Percentiles rank a stretch among this genome's conserved stretches.
Conservation (phyloP, 2,113 vertebrate species). For the Meleagris gallopavo region DNA sequence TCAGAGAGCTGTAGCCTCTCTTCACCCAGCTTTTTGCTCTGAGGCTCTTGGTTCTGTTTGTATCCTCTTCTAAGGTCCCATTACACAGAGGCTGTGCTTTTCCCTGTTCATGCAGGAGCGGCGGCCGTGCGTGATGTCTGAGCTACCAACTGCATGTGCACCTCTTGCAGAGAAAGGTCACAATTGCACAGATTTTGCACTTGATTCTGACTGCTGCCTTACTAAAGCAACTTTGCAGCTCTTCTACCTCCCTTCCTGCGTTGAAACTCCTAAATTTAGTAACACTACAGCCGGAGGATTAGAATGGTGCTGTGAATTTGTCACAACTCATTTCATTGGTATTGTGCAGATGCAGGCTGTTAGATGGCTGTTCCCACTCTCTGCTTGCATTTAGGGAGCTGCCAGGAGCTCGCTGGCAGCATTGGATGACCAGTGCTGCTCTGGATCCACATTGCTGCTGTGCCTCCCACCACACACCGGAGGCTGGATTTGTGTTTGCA, state of each 20-base stretch:
- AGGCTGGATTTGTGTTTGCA: conserved; percentile 56
- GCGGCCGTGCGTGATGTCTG: fast-evolving
- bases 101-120: not conserved
- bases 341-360: not conserved
- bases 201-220: not conserved
- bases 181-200: not conserved
- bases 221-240: not conserved
- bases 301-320: not conserved
- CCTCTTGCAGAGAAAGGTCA: not conserved
- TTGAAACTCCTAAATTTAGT: not conserved
- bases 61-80: not conserved
- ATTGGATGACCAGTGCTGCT: not conserved
- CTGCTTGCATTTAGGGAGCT: not conserved
- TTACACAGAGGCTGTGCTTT: not conserved
- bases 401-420: not conserved
- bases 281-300: not conserved
- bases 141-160: not conserved
- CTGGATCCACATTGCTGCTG: not conserved
- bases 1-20: not conserved
- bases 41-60: not conserved
- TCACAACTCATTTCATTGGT: not conserved
- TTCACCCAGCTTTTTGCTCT: not conserved
- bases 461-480: not conserved
- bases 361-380: not conserved
- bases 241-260: not conserved